Evolutionary conservation across 2,113 vertebrate species (phyloP), one percentile per base, ranked within the genome.

Genomic region (Calidris pugnax): DNA sequence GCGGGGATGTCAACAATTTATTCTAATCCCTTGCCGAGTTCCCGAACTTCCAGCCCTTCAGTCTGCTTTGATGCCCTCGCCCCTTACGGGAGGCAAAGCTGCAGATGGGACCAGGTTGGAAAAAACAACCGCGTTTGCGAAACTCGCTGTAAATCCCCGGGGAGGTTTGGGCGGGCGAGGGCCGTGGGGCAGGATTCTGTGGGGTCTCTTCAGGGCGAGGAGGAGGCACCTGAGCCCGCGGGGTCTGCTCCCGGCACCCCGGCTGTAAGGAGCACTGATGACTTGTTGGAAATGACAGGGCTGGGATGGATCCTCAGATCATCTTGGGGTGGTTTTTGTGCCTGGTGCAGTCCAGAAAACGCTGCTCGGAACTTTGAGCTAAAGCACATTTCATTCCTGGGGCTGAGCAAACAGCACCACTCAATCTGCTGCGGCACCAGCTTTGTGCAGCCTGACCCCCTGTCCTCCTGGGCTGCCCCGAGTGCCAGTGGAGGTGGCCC

Each of bases 181-280:
- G 7, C 43, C 1, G 5, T 0, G 6, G 57, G 39, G 33, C 72
- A 55, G 77, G 84, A 2, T 11, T 50, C 43, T 77, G 32, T 16
- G 23, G 8, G 33, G 20, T 7, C 15, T 77, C 14, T 80, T 69
- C 0, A 0, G 2, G 27, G 20, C 0, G 0, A 74, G 41, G 12
- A 55, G 68, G 32, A 72, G 59, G 50, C 73, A 50, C 62, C 80
- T 87, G 91, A 83, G 71, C 74, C 74, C 68, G 13, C 26, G 2
- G 13, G 15, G 4, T 23, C 64, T 48, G 41, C 32, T 37, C 4
- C 10, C 12, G 55, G 53, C 57, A 50, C 39, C 33, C 24, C 1
- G 4, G 64, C 76, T 45, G 23, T 37, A 14, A 28, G 3, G 51
- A 48, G 53, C 27, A 14, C 86, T n/a, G 43, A 3, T 39, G 59